phyloP scores from a whole-genome alignment of 2,113 vertebrate genomes.

The Macrotis lagotis region DNA sequence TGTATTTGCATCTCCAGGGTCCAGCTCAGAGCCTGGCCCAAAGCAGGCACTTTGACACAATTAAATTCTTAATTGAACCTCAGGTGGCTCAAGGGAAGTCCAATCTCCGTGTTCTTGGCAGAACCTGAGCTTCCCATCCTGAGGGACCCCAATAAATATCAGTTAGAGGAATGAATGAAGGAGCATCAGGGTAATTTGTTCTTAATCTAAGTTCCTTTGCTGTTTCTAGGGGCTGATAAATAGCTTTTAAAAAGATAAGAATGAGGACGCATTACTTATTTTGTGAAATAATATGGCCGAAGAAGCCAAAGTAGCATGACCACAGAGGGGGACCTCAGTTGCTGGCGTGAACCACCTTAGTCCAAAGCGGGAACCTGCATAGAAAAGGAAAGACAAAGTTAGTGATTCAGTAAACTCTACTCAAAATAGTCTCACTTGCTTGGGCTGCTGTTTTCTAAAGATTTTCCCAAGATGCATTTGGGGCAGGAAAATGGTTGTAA shows the following conservation, averaged over 20 bases:
- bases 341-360: conserved; percentile 95
- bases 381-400: conserved; percentile 46
- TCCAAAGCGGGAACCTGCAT: conserved; percentile 88
- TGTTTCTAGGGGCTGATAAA: not conserved
- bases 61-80: not conserved
- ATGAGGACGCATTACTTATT: conserved; percentile 84
- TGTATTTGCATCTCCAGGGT: not conserved
- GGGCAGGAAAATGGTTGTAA: not conserved
- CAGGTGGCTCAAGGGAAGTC: not conserved
- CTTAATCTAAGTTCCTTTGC: not conserved
- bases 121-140: not conserved
- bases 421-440: not conserved
- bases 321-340: conserved; percentile 91
- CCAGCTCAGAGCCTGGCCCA: not conserved
- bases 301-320: conserved; percentile 93
- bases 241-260: not conserved
- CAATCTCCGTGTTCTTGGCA: not conserved
- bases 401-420: conserved; percentile 15
- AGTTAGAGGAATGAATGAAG: not conserved
- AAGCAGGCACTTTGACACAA: not conserved
- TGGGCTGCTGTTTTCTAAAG: conserved; percentile 27
- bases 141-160: not conserved
- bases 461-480: not conserved
- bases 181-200: not conserved
- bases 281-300: conserved; percentile 91